Conservation (phyloP, 2,797 vertebrate species). For the Enteromius fasciolatus region DNA sequence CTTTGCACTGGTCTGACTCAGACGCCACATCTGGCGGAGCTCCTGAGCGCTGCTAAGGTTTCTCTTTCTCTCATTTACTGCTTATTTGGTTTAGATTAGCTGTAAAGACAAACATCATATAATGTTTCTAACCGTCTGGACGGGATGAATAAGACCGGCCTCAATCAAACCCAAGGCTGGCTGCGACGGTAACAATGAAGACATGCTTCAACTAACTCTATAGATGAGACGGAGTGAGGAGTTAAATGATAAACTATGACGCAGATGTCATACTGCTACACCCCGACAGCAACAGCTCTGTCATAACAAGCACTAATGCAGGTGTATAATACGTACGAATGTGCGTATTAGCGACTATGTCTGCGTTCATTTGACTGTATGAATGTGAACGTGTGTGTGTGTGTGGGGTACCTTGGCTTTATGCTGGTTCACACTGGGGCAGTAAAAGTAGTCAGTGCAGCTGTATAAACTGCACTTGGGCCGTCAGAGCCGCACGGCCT, state of each 20-base stretch:
- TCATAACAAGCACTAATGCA: constrained; percentile 11
- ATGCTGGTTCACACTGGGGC: constrained; percentile 62
- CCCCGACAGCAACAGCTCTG: background rate
- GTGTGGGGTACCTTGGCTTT: constrained; percentile 43
- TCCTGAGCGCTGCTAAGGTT: constrained; percentile 73
- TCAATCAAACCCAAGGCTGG: constrained; percentile 17
- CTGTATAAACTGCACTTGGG: constrained; percentile 84
- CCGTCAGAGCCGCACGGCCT: constrained; percentile 51
- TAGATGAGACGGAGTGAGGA: constrained; percentile 3
- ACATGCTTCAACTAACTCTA: background rate
- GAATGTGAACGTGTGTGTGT: constrained; percentile 44
- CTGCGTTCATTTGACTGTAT: constrained; percentile 29
- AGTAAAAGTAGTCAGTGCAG: constrained; percentile 76
- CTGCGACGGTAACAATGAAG: background rate
- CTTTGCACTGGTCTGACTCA: background rate
- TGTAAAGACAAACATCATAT: constrained; percentile 68
- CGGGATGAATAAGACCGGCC: constrained; percentile 41
- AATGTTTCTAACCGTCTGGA: constrained; percentile 60
- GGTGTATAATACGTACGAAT: constrained; percentile 25
- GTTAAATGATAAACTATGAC: background rate
- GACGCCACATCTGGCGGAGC: constrained; percentile 58
- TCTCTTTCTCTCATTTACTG: constrained; percentile 71
- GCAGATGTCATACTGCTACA: background rate
- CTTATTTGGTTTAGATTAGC: constrained; percentile 76
- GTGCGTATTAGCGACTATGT: constrained; percentile 22